Conservation (phyloP, 2,113 vertebrate species). For the Siniperca chuatsi region DNA sequence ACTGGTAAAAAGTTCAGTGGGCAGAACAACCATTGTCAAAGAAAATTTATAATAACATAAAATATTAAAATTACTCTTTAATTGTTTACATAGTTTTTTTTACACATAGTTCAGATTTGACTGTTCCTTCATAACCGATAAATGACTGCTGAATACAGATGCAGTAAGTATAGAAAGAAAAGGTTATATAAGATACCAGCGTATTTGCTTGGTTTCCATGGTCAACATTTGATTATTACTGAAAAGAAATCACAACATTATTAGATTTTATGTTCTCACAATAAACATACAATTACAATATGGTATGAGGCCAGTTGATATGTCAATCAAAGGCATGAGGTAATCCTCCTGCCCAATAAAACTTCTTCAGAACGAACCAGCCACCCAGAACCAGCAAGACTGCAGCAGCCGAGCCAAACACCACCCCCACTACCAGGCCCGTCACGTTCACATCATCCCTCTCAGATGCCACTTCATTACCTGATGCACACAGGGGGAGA, state of each 20-base stretch:
- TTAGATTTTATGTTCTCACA: not conserved
- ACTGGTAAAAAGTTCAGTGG: not conserved
- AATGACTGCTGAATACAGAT: not conserved
- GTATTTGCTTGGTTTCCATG: not conserved
- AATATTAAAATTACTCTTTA: conserved; percentile 1
- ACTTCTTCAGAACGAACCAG: conserved; percentile 80
- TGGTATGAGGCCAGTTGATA: not conserved
- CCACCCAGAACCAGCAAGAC: conserved; percentile 69
- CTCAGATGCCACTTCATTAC: conserved; percentile 12
- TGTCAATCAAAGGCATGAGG: conserved; percentile 49
- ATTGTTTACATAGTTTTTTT: not conserved
- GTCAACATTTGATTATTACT: not conserved
- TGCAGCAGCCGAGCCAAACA: conserved; percentile 74
- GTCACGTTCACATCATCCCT: conserved; percentile 37
- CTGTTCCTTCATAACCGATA: conserved; percentile 14
- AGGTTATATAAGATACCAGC: not conserved
- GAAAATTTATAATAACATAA: not conserved
- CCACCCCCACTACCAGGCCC: conserved; percentile 69
- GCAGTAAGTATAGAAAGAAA: not conserved
- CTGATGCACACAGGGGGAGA: conserved; percentile 44
- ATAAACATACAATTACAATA: not conserved
- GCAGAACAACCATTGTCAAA: not conserved
- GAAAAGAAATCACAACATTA: conserved; percentile 8
- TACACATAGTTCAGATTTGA: conserved; percentile 7
- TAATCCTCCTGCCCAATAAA: conserved; percentile 44